Evolutionary conservation across 2,113 vertebrate species (phyloP).

Genomic region (Silurus glanis): DNA sequence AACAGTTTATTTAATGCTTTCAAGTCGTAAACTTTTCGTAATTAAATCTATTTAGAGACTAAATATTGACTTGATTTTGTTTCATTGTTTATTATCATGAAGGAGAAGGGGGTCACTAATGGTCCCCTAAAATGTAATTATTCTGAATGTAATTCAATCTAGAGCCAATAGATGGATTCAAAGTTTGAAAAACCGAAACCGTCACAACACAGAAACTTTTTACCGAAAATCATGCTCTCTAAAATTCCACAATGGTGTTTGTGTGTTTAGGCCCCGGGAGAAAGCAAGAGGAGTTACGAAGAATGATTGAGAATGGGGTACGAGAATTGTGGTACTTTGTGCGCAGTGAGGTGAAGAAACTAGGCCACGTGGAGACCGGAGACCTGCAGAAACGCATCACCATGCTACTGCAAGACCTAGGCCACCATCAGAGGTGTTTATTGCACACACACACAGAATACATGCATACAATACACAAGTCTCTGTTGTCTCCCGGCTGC

Average conservation of each 20-base stretch:
- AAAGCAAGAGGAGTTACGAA: constrained; percentile 82
- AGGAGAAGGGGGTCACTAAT: neutral
- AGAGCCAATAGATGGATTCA: too few species aligned
- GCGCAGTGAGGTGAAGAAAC: constrained; percentile 84
- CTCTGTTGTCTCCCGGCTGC: neutral
- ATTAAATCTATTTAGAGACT: too few species aligned
- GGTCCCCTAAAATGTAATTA: too few species aligned
- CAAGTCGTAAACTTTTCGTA: too few species aligned
- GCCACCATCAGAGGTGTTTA: constrained; percentile 83
- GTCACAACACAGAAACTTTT: neutral
- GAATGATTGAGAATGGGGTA: constrained; percentile 84
- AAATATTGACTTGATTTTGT: too few species aligned
- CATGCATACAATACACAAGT: neutral
- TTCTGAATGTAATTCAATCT: too few species aligned
- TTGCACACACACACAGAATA: neutral
- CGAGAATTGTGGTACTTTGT: constrained; percentile 89
- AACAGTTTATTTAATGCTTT: too few species aligned
- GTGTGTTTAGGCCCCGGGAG: constrained; percentile 73
- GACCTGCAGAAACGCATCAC: constrained; percentile 78
- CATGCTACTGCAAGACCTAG: constrained; percentile 83
- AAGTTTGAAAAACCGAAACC: neutral
- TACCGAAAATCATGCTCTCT: too few species aligned
- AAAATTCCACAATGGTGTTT: neutral
- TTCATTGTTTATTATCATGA: neutral
- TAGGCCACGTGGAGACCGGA: constrained; percentile 76